phyloP scores from a whole-genome alignment of 2,113 vertebrate species.

The Oceanites oceanicus region DNA sequence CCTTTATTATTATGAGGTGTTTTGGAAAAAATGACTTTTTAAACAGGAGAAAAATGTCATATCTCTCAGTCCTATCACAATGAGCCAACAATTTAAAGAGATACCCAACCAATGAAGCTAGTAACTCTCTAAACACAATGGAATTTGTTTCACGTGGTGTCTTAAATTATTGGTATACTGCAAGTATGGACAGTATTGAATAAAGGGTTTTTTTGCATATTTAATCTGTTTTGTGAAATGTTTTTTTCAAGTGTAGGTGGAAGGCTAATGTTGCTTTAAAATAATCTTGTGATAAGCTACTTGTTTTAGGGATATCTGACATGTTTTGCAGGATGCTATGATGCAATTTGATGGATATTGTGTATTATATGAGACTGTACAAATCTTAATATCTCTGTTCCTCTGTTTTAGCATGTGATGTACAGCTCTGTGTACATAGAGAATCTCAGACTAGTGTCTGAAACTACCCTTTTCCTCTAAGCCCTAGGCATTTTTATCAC shows the following conservation, averaged over 20 bases:
- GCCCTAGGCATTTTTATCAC: conserved; percentile 79
- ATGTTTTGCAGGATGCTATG: neutral
- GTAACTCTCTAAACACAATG: neutral
- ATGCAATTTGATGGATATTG: conserved; percentile 50
- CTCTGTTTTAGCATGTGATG: conserved; percentile 60
- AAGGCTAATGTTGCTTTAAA: neutral
- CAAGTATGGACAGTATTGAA: neutral
- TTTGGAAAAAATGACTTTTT: conserved; percentile 29
- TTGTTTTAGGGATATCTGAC: neutral
- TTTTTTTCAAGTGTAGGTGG: neutral
- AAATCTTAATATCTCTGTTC: conserved; percentile 57
- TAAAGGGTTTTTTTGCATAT: neutral
- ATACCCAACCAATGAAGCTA: accelerated
- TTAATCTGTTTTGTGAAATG: neutral
- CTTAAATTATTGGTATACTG: neutral
- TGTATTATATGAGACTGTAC: neutral
- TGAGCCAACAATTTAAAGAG: neutral
- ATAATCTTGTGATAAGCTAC: neutral
- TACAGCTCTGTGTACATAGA: conserved; percentile 49
- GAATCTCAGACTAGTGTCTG: conserved; percentile 29
- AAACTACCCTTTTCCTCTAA: conserved; percentile 59
- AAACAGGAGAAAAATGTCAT: neutral
- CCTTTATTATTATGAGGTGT: conserved; percentile 49
- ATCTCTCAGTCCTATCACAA: neutral
- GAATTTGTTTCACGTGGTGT: neutral